Evolutionary conservation across 2,113 vertebrate genomes (phyloP).

Genomic region (Larimichthys crocea): DNA sequence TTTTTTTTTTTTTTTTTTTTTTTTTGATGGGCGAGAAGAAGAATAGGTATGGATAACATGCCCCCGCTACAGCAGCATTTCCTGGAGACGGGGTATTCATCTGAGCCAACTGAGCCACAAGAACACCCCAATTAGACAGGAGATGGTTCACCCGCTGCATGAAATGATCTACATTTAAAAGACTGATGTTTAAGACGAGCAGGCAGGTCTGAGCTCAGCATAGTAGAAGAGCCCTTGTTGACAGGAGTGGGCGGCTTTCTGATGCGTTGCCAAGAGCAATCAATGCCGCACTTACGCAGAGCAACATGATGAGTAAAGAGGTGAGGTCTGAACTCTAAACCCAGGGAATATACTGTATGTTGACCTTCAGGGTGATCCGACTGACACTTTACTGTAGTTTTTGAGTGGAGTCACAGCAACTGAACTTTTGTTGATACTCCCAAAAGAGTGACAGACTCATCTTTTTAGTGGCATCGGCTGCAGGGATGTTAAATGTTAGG

Average conservation of each 20-base stretch:
- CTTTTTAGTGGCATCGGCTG: not conserved
- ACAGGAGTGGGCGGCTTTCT: constrained; percentile 31
- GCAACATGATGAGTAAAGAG: constrained; percentile 6
- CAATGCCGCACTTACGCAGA: constrained; percentile 16
- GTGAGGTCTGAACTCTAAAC: constrained; percentile 18
- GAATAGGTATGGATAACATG: not conserved
- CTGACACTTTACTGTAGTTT: not conserved
- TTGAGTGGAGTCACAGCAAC: not conserved
- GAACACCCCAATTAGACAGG: constrained; percentile 1
- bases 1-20: not conserved
- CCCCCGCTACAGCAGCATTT: not conserved
- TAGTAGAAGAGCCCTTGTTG: constrained; percentile 9
- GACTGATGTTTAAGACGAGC: not conserved
- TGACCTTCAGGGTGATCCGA: constrained; percentile 14
- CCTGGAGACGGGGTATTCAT: not conserved
- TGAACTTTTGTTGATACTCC: not conserved
- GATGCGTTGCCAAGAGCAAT: constrained; percentile 34
- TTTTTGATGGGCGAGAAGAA: constrained; percentile 6
- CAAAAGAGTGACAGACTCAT: not conserved
- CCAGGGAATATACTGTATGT: not conserved
- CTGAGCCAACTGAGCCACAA: not conserved
- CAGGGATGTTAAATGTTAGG: not conserved
- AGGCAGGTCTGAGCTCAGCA: constrained; percentile 13
- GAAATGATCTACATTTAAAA: not conserved
- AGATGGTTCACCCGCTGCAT: not conserved